These are phyloP conservation scores for Gobio gobio DNA, from an alignment of 2,113 vertebrate genomes.

Conservation along the genomic window DNA sequence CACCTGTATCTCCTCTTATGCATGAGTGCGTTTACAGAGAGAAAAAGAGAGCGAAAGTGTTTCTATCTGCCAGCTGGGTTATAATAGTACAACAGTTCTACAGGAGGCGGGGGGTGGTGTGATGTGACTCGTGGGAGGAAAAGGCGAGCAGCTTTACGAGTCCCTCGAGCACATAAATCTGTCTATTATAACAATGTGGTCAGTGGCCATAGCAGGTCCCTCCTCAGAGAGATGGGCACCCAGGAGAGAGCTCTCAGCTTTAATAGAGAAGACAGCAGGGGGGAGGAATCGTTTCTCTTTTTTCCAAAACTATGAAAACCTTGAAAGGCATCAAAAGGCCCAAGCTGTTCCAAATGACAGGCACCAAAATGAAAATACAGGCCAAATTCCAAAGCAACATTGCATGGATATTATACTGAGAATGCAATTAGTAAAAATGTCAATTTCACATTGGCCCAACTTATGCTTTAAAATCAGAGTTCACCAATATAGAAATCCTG, in stretches of 20 bases:
- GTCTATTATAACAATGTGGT: conserved; percentile 49
- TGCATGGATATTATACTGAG: neutral
- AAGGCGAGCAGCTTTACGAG: conserved; percentile 28
- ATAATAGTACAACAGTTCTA: conserved; percentile 12
- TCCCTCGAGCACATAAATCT: conserved; percentile 49
- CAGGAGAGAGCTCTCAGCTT: conserved; percentile 26
- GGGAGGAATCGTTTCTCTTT: neutral
- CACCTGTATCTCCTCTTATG: conserved; percentile 10
- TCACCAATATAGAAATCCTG: neutral
- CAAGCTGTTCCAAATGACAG: neutral
- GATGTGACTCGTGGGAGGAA: conserved; percentile 31
- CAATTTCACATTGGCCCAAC: neutral
- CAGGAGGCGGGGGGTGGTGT: neutral
- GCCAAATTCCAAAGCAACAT: neutral
- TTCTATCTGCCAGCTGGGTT: conserved; percentile 23
- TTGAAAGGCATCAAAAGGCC: neutral
- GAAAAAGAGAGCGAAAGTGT: conserved; percentile 4
- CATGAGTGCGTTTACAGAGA: neutral
- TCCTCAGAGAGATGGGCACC: conserved; percentile 39
- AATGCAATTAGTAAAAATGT: neutral
- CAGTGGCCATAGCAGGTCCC: conserved; percentile 43
- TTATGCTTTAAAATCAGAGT: neutral
- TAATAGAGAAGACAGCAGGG: conserved; percentile 28
- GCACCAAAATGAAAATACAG: neutral
- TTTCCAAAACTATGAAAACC: conserved; percentile 7